Percentiles rank a stretch among this genome's conserved stretches.
phyloP scores from a whole-genome alignment of 2,888 invertebrate species.

The Amiota communis region DNA sequence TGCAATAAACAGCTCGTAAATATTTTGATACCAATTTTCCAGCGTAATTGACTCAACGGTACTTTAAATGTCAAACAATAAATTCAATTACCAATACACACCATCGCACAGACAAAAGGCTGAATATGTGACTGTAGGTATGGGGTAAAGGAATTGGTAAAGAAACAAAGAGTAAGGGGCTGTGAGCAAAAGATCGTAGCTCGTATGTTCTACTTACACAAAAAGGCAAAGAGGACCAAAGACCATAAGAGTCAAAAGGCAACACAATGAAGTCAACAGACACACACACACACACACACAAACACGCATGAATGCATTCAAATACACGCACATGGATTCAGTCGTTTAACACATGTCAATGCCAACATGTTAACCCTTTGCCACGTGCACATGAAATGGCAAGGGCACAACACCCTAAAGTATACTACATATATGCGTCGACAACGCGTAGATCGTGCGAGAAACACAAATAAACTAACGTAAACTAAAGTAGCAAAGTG shows the following conservation, averaged over 20 bases:
- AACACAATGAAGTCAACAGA: slow-evolving; percentile 16
- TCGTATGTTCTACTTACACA: no score
- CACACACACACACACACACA: slow-evolving; percentile 9
- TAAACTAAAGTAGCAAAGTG: no score
- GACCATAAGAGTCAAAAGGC: slow-evolving; percentile 7
- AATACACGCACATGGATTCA: slow-evolving; percentile 24
- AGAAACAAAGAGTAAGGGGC: no score
- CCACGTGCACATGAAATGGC: no score
- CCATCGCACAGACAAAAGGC: no score
- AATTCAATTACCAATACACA: slow-evolving; percentile 68
- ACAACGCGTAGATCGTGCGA: no score
- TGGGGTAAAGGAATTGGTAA: no score
- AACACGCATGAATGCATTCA: slow-evolving; percentile 19
- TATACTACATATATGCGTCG: slow-evolving; percentile 41
- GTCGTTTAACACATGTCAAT: slow-evolving; percentile 20
- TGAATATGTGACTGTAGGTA: no score
- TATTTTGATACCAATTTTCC: slow-evolving; percentile 69
- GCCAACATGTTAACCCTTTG: slow-evolving; percentile 59
- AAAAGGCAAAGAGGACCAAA: no score
- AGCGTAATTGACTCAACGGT: slow-evolving; percentile 69
- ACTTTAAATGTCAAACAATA: slow-evolving; percentile 71
- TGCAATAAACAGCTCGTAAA: slow-evolving; percentile 68
- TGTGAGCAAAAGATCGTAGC: no score
- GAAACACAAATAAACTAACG: no score
- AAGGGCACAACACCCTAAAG: slow-evolving; percentile 44